Evolutionary conservation across 2,113 vertebrate species (phyloP), one percentile per base, ranked within the genome.

Genomic region (Syngnathus scovelli): DNA sequence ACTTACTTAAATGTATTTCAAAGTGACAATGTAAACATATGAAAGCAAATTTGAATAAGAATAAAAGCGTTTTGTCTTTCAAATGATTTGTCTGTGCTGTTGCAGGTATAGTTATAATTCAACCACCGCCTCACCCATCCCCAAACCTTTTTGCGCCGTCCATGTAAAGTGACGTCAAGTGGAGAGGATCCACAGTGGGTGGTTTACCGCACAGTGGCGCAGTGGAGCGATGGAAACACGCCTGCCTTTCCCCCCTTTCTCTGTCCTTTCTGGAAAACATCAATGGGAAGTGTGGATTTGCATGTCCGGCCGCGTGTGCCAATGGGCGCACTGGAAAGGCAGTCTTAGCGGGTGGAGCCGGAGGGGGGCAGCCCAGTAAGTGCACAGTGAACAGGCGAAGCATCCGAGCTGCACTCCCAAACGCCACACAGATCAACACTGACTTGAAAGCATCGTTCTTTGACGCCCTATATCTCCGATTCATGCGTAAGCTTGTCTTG

Each of bases 271-370:
- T 80, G 77, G 76, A 87, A 84, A 88, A 84, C 88, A 89, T 90
- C 88, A 89, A 89, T 89, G 89, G 89, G 78, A 74, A 86, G 78
- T 81, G 73, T 66, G 48, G 44, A 90, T 92, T 91, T 89, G 90
- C 90, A 91, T 91, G 83, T 83, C 78, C 75, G 78, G 62, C 66
- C 23, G 79, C 27, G 63, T 86, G 85, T 84, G 78, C 91, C 90
- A 92, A 92, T 92, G 77, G 82, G 86, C 65, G 78, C 69, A 75
- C 67, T 64, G 78, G 69, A 80, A 71, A 79, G 89, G 89, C 83
- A 81, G 88, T 77, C 83, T 78, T 69, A 81, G 86, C 86, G 87
- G 90, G 90, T 89, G 91, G 90, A 88, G 90, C 82, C 83, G 85
- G 70, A 60, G 75, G 39, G 75, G 78, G 80, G 81, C 82, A 89